Conservation (phyloP, 2,113 vertebrate genomes). For the Trematocara unimaculatum region DNA sequence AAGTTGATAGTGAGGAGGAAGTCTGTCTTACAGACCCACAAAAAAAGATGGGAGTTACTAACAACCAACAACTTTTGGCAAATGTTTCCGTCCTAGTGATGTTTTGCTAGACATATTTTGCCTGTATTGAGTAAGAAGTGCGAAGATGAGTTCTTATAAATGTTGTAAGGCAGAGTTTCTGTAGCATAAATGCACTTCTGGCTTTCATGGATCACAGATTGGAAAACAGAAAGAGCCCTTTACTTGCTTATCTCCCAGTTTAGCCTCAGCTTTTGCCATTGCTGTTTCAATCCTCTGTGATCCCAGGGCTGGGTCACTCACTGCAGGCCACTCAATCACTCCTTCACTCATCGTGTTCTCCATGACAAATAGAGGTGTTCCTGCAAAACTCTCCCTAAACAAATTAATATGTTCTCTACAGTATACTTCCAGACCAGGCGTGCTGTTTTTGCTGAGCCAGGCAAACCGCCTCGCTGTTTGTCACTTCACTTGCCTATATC, state of each 20-base stretch:
- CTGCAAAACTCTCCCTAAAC: conserved; percentile 38
- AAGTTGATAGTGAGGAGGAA: neutral
- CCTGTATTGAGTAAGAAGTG: neutral
- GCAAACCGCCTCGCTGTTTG: conserved; percentile 40
- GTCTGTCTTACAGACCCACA: neutral
- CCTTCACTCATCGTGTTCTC: conserved; percentile 3
- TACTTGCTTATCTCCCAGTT: neutral
- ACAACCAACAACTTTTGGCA: neutral
- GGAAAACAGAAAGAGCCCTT: neutral
- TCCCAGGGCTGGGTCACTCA: conserved; percentile 16
- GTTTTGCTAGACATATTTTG: neutral
- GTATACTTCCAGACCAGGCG: neutral
- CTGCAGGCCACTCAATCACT: conserved; percentile 37
- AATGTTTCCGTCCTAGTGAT: neutral
- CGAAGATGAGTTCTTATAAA: neutral
- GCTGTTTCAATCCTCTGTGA: conserved; percentile 12
- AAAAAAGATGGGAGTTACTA: neutral
- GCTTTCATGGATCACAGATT: neutral
- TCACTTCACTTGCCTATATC: conserved; percentile 40
- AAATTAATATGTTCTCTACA: conserved; percentile 46
- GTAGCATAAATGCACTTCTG: neutral
- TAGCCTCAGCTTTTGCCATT: neutral
- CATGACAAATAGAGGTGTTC: conserved; percentile 52
- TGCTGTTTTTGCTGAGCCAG: conserved; percentile 50
- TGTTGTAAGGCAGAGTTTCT: neutral